Evolutionary conservation across 2,888 invertebrate species (phyloP), one percentile per base, ranked within the genome.

Genomic region (Euzophera pinguis): DNA sequence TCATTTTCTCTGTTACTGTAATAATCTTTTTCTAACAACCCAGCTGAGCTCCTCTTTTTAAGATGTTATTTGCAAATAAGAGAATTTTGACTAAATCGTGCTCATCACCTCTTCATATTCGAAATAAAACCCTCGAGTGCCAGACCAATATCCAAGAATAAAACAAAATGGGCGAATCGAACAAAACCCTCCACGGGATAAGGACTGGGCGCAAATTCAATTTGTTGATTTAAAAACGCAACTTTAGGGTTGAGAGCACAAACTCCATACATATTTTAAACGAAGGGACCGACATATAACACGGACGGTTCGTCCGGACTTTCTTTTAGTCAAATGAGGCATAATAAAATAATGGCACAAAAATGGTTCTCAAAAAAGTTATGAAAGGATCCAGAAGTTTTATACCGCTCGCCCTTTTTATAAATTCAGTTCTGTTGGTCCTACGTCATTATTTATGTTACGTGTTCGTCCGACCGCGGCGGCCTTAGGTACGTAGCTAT

Each of bases 251-350:
- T 75, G 73, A 71, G 69, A 70, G 70, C 75, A 76, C 67, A 66
- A 71, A 80, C 80, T 67, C 66, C 62, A 81, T 85, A 82, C 81
- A 84, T 85, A 86, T 84, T 85, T 84, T 77, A 84, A 84, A 81
- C 67, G 73, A 73, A 81, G 76, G 78, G 78, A 74, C 78, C 69
- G 72, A 75, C 73, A 71, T 76, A 77, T 74, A 80, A 79, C 76
- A 71, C 71, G 73, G 76, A 77, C 71, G 74, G 75, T 71, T 73
- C 75, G 65, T 70, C 68, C 77, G 78, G 80, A 84, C 82, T 85
- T 85, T 87, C 84, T 83, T 84, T 86, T 81, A 84, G 83, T 84
- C 84, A 85, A 86, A 86, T 85, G 85, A 84, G 83, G 76, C 78
- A 74, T 82, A 84, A 84, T 86, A 81, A 84, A 86, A 88, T 84